These are phyloP conservation scores for Drosophila kuntzei DNA, from an alignment of 2,888 invertebrate species.

Conservation along the genomic window DNA sequence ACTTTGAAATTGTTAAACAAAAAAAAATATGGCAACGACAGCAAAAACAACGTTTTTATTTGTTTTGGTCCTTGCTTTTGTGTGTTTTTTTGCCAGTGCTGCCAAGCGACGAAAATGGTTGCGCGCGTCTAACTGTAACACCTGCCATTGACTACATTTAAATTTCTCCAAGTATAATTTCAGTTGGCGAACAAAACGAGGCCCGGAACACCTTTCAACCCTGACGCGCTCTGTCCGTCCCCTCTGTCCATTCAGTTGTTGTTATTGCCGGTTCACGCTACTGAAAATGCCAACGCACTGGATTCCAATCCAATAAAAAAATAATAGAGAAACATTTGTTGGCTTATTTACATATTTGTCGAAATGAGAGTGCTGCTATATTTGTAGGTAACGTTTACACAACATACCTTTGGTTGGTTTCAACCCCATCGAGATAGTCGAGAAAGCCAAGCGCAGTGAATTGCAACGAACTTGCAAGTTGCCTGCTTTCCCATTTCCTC, in stretches of 20 bases:
- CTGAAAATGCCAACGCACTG: constrained; percentile 70
- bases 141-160: constrained; percentile 54
- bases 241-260: background rate
- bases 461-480: constrained; percentile 61
- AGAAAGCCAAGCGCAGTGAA: constrained; percentile 70
- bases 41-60: constrained; percentile 5
- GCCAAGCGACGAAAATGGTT: constrained; percentile 35
- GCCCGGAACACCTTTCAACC: constrained; percentile 69
- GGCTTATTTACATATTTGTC: constrained; percentile 71
- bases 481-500: constrained; percentile 43
- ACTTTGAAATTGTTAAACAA: background rate
- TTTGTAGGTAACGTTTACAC: constrained; percentile 26
- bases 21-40: background rate
- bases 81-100: constrained; percentile 29
- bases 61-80: background rate
- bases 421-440: constrained; percentile 47
- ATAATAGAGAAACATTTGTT: constrained; percentile 36
- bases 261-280: constrained; percentile 43
- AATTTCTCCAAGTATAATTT: constrained; percentile 61
- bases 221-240: constrained; percentile 30
- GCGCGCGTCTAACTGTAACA: constrained; percentile 63
- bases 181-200: constrained; percentile 46
- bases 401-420: constrained; percentile 19
- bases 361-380: constrained; percentile 58
- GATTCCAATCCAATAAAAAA: constrained; percentile 20